Percentiles rank a stretch among this genome's conserved stretches.
Evolutionary conservation across 2,113 vertebrate genomes (phyloP).

Genomic region (Ictalurus punctatus): DNA sequence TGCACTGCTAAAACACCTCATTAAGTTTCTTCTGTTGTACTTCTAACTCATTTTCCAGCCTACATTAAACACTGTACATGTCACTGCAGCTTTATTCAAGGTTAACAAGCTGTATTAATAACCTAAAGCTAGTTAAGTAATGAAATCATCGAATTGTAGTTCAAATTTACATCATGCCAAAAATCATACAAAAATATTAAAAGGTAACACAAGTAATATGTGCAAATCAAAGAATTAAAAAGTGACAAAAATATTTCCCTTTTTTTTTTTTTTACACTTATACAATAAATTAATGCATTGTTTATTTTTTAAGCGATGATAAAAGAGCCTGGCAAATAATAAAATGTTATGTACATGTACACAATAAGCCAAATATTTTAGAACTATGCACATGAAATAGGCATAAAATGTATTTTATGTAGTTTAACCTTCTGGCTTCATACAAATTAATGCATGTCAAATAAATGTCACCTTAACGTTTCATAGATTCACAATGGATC

Average conservation of each 20-base stretch:
- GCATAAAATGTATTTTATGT: neutral
- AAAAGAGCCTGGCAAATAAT: neutral
- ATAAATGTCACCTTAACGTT: neutral
- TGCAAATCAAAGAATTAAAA: neutral
- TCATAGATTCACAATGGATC: neutral
- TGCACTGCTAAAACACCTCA: conserved; percentile 8
- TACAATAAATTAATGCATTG: neutral
- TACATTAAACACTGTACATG: conserved; percentile 1
- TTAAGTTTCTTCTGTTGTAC: conserved; percentile 11
- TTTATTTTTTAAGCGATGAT: neutral
- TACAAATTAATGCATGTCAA: neutral
- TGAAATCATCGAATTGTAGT: neutral
- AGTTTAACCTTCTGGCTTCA: neutral
- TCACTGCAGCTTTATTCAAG: neutral
- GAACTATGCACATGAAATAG: neutral
- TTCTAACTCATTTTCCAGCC: conserved; percentile 5
- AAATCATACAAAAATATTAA: neutral
- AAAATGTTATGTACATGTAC: neutral
- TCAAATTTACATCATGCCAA: neutral
- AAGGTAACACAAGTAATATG: neutral
- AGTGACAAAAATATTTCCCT: no score
- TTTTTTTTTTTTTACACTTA: neutral
- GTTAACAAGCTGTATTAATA: conserved; percentile 6
- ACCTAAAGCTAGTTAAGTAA: neutral
- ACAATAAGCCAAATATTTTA: neutral